phyloP scores from a whole-genome alignment of 2,797 vertebrate genomes.

The Myoxocephalus aenaeus region DNA sequence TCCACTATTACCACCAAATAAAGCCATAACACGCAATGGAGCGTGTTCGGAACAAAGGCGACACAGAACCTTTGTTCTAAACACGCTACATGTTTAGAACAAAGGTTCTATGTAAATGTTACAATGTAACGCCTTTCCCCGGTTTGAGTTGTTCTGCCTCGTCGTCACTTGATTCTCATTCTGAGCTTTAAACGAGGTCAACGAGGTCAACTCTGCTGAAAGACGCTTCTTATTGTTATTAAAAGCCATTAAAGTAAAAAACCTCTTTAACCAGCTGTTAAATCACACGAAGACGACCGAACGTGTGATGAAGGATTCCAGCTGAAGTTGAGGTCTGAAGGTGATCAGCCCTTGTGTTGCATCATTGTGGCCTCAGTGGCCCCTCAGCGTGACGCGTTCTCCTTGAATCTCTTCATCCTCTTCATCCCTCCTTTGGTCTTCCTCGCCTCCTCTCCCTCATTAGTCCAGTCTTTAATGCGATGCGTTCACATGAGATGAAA shows the following conservation, averaged over 20 bases:
- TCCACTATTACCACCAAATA: too few species aligned
- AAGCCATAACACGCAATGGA: too few species aligned
- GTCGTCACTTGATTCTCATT: constrained; percentile 1
- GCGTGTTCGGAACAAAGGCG: too few species aligned
- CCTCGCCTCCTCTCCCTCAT: constrained; percentile 29
- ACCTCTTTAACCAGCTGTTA: constrained; percentile 28
- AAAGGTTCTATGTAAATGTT: too few species aligned
- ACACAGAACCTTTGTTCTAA: too few species aligned
- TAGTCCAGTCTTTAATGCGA: constrained; percentile 44
- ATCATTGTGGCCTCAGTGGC: not conserved
- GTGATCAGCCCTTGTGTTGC: not conserved
- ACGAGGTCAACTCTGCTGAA: not conserved
- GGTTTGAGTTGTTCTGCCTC: too few species aligned
- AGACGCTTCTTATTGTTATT: constrained; percentile 18
- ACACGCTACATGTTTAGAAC: too few species aligned
- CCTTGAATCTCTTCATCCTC: constrained; percentile 13
- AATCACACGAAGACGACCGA: constrained; percentile 57
- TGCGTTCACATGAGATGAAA: constrained; percentile 36
- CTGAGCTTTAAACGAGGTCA: constrained; percentile 7
- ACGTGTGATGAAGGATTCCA: constrained; percentile 32
- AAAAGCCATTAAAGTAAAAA: constrained; percentile 17
- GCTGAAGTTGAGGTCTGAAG: constrained; percentile 13
- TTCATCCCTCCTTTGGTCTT: constrained; percentile 14
- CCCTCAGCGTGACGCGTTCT: not conserved
- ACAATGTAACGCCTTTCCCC: too few species aligned